Percentiles rank a stretch among this genome's conserved stretches.
These are phyloP conservation scores for Corythornis madagascariensis DNA, from an alignment of 2,113 vertebrate species.

Conservation along the genomic window DNA sequence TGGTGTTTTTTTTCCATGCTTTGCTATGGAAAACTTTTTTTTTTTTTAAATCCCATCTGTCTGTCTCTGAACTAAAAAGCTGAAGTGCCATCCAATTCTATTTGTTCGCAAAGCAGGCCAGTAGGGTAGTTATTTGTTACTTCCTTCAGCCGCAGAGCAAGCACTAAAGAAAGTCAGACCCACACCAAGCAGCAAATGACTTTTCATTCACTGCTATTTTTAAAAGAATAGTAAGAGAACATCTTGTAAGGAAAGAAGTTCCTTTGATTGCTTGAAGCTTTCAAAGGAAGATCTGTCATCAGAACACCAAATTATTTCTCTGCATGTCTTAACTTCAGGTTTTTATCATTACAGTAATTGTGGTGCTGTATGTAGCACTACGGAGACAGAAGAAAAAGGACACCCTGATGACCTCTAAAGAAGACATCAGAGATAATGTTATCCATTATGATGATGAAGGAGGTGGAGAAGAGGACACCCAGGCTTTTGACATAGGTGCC, in stretches of 20 bases:
- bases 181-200: not conserved
- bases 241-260: not conserved
- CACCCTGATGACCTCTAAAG: conserved; percentile 96
- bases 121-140: not conserved
- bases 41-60: no score
- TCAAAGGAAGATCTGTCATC: not conserved
- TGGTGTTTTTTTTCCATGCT: no score
- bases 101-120: not conserved
- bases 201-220: not conserved
- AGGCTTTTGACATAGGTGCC: conserved; percentile 97
- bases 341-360: conserved; percentile 82
- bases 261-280: not conserved
- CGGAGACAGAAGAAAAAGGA: conserved; percentile 95
- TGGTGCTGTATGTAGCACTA: conserved; percentile 94
- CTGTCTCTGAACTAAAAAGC: no score
- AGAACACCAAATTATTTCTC: not conserved
- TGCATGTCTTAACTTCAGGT: not conserved
- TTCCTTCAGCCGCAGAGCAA: not conserved
- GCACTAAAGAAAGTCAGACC: not conserved
- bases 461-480: conserved; percentile 97
- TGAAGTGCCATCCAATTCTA: not conserved
- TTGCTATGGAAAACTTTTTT: no score
- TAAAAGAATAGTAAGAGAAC: not conserved
- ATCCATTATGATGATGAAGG: conserved; percentile 99
- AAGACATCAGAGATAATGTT: conserved; percentile 97